These are phyloP conservation scores for Empis stercorea DNA, from an alignment of 2,888 invertebrate genomes.

Conservation along the genomic window DNA sequence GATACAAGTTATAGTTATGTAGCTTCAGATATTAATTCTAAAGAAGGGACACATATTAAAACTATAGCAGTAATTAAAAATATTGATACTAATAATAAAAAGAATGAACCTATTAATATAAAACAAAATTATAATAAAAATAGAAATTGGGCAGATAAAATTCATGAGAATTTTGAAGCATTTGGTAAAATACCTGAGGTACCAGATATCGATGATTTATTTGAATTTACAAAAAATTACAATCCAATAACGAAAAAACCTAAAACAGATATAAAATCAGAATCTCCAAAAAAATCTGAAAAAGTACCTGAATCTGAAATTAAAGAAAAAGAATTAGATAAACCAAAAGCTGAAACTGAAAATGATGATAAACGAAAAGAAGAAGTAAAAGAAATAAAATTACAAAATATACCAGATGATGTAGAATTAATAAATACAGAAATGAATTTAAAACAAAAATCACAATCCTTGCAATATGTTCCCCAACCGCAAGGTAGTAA, in stretches of 20 bases:
- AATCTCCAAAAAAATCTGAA: neutral
- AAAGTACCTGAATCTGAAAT: conserved; percentile 8
- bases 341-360: neutral
- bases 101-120: conserved; percentile 21
- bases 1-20: conserved; percentile 35
- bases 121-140: conserved; percentile 27
- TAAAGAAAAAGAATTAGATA: too few species aligned
- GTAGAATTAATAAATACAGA: conserved; percentile 25
- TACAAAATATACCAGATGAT: conserved; percentile 31
- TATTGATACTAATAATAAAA: conserved; percentile 21
- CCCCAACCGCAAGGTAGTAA: neutral
- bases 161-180: conserved; percentile 31
- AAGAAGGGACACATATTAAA: conserved; percentile 32
- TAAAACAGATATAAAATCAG: neutral
- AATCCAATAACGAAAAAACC: conserved; percentile 11
- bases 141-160: conserved; percentile 30
- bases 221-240: conserved; percentile 28
- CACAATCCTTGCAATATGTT: conserved; percentile 12
- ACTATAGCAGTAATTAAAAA: conserved; percentile 35
- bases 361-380: conserved; percentile 2
- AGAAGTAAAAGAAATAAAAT: conserved; percentile 14
- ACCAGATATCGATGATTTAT: conserved; percentile 31
- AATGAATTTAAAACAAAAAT: conserved; percentile 14
- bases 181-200: conserved; percentile 31
- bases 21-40: conserved; percentile 33